A percentile compares a stretch with the other conserved stretches of the same genome.
phyloP scores from a whole-genome alignment of 2,888 invertebrate genomes.

The Lutraria lutraria region DNA sequence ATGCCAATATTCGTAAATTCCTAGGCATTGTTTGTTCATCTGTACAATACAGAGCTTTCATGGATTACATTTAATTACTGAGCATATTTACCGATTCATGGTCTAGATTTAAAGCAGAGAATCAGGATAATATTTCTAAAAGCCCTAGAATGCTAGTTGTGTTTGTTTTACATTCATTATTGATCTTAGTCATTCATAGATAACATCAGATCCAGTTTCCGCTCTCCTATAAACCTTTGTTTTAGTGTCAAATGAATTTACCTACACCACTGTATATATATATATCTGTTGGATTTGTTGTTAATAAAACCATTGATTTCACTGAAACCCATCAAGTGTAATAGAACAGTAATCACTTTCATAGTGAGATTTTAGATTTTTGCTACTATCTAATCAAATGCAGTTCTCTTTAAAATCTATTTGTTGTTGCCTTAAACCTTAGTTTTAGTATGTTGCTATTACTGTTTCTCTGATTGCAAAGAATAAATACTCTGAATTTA shows the following conservation, averaged over 20 bases:
- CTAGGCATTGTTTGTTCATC: neutral
- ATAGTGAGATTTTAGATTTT: neutral
- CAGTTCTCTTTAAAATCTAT: neutral
- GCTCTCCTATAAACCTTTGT: neutral
- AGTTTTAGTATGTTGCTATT: neutral
- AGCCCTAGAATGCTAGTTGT: neutral
- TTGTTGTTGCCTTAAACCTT: neutral
- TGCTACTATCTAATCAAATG: neutral
- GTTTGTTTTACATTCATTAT: constrained; percentile 1
- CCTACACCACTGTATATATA: neutral
- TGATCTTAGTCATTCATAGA: neutral
- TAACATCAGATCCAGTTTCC: neutral
- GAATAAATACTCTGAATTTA: neutral
- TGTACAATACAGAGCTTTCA: neutral
- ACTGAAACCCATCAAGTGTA: neutral
- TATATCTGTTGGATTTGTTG: neutral
- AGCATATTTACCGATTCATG: neutral
- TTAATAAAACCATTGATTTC: neutral
- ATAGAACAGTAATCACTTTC: neutral
- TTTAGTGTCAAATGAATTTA: neutral
- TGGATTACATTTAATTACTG: neutral
- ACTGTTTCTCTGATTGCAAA: neutral
- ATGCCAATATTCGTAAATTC: neutral
- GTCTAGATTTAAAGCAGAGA: neutral
- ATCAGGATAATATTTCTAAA: neutral